These are phyloP conservation scores for Poeciliopsis presidionis DNA, from an alignment of 2,797 vertebrate genomes.

Conservation along the genomic window DNA sequence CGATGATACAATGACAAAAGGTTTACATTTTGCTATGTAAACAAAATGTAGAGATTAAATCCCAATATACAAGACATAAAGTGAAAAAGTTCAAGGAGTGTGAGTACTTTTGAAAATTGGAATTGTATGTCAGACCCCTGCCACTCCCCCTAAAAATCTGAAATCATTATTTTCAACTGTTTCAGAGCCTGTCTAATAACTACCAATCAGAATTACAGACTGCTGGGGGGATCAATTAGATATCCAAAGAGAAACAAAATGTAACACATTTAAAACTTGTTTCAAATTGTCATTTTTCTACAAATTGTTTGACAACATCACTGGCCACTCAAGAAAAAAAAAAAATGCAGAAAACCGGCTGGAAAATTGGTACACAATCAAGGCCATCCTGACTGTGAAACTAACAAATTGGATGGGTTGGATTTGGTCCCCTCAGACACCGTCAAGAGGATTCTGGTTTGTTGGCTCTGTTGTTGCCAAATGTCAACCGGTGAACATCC, in stretches of 20 bases:
- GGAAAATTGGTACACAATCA: not conserved
- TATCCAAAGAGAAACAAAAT: conserved; percentile 20
- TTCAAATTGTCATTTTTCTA: conserved; percentile 17
- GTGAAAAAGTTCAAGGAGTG: not conserved
- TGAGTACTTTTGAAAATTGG: not conserved
- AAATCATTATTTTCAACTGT: not conserved
- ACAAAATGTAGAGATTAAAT: not conserved
- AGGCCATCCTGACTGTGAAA: conserved; percentile 21
- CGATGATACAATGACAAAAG: no score
- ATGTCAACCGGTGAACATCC: conserved; percentile 41
- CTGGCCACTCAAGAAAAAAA: not conserved
- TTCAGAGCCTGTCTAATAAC: not conserved
- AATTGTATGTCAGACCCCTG: no score
- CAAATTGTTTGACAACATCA: conserved; percentile 35
- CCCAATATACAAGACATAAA: not conserved
- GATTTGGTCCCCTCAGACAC: conserved; percentile 52
- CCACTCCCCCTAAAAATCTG: not conserved
- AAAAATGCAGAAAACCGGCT: not conserved
- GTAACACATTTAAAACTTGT: conserved; percentile 9
- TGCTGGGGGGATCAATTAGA: conserved; percentile 57
- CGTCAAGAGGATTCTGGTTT: conserved; percentile 61
- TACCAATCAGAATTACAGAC: conserved; percentile 47
- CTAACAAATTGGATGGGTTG: conserved; percentile 52
- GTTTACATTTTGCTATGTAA: no score
- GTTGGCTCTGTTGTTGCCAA: conserved; percentile 50